These are phyloP conservation scores for Ametastegia equiseti DNA, from an alignment of 2,888 invertebrate genomes.

Conservation along the genomic window DNA sequence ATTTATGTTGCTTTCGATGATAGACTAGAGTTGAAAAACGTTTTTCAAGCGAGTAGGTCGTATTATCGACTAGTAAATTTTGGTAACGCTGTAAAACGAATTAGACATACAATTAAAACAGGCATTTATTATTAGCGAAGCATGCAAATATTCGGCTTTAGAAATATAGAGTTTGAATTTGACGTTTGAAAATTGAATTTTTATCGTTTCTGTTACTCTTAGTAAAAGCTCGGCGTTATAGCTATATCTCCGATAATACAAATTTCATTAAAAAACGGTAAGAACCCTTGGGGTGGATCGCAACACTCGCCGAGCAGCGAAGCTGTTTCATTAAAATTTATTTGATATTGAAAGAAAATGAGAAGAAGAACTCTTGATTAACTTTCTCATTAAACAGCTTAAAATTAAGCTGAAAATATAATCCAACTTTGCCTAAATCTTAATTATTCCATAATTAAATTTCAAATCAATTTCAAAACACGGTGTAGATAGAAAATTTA, in stretches of 20 bases:
- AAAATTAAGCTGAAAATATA: neutral
- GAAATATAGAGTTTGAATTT: slow-evolving; percentile 25
- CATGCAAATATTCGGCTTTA: slow-evolving; percentile 31
- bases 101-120: neutral
- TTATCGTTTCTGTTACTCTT: neutral
- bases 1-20: slow-evolving; percentile 1
- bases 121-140: slow-evolving; percentile 2
- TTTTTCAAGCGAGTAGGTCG: slow-evolving; percentile 13
- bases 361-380: neutral
- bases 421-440: neutral
- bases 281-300: slow-evolving; percentile 2
- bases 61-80: slow-evolving; percentile 18
- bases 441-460: neutral
- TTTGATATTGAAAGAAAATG: too few species aligned
- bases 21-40: slow-evolving; percentile 14
- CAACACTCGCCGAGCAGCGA: neutral
- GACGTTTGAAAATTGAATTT: neutral
- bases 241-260: neutral
- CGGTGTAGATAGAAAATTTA: slow-evolving; percentile 15
- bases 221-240: neutral
- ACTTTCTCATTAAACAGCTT: neutral
- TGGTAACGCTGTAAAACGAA: slow-evolving; percentile 1
- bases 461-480: neutral
- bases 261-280: neutral
- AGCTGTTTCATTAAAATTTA: neutral